A percentile compares a stretch with the other conserved stretches of the same genome.
These are phyloP conservation scores for Neoitamus cyanurus DNA, from an alignment of 2,888 invertebrate genomes.

Conservation along the genomic window DNA sequence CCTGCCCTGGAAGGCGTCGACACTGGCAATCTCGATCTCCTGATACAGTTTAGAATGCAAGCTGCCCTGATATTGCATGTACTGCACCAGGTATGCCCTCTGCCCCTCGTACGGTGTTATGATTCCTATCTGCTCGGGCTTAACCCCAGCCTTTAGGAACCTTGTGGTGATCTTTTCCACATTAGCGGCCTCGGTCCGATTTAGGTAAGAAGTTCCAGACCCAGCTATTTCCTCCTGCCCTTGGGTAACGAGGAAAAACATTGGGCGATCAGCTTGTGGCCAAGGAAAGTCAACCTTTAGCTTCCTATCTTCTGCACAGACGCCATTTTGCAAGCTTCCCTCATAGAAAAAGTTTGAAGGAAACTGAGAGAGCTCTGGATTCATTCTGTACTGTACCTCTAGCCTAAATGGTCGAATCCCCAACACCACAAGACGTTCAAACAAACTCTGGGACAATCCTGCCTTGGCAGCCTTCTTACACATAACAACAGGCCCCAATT, in stretches of 20 bases:
- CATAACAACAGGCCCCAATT: constrained; percentile 98
- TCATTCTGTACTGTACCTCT: constrained; percentile 99
- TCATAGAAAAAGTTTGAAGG: constrained; percentile 99
- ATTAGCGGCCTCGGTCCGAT: constrained; percentile 97
- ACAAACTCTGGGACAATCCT: constrained; percentile 95
- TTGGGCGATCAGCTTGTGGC: constrained; percentile 95
- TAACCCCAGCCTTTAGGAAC: constrained; percentile 93
- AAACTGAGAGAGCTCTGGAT: constrained; percentile 96
- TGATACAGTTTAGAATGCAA: constrained; percentile 96
- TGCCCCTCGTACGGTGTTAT: constrained; percentile 99
- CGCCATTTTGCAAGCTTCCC: constrained; percentile 98
- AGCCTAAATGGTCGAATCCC: constrained; percentile 97
- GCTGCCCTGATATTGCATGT: constrained; percentile 99
- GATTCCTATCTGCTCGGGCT: constrained; percentile 98
- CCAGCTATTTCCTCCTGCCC: constrained; percentile 99
- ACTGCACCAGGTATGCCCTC: constrained; percentile 95
- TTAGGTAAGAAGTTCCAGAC: constrained; percentile 97
- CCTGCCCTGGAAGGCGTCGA: constrained; percentile 98
- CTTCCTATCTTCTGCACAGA: constrained; percentile 94
- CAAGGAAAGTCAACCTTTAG: constrained; percentile 97
- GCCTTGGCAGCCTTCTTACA: constrained; percentile 98
- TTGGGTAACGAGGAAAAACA: constrained; percentile 98
- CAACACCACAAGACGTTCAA: constrained; percentile 95
- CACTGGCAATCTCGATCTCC: constrained; percentile 99
- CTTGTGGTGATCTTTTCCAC: constrained; percentile 98